These are phyloP conservation scores for Sphaerodactylus townsendi DNA, from an alignment of 2,113 vertebrate genomes.

Conservation along the genomic window DNA sequence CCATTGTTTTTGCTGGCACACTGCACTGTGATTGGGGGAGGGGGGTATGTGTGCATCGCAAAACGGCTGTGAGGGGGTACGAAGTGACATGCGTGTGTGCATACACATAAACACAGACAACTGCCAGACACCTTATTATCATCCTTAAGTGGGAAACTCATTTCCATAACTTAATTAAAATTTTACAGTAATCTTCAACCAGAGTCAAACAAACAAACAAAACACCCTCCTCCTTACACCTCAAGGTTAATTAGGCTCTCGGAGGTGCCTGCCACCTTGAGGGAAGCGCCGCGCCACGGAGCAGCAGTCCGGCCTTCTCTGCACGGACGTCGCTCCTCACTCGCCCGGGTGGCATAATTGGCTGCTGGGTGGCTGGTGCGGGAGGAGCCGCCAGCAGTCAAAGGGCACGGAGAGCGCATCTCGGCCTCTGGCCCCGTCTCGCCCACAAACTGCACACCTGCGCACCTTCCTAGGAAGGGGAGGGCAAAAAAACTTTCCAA, in stretches of 20 bases:
- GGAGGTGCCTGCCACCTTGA: neutral
- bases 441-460: neutral
- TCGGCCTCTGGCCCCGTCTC: neutral
- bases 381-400: neutral
- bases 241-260: slow-evolving; percentile 16
- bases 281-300: neutral
- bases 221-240: slow-evolving; percentile 12
- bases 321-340: fast-evolving
- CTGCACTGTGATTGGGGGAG: neutral
- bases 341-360: neutral
- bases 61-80: no score
- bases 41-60: neutral
- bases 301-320: fast-evolving
- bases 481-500: neutral
- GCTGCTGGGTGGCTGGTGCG: neutral
- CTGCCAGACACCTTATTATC: slow-evolving; percentile 33
- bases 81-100: neutral
- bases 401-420: neutral
- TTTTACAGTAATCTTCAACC: slow-evolving; percentile 36
- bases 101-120: slow-evolving; percentile 17
- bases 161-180: slow-evolving; percentile 45
- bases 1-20: neutral
- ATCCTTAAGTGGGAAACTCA: slow-evolving; percentile 29
- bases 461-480: neutral
- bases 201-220: slow-evolving; percentile 22